These are phyloP conservation scores for Thera britannica DNA, from an alignment of 2,888 invertebrate species.

Conservation along the genomic window DNA sequence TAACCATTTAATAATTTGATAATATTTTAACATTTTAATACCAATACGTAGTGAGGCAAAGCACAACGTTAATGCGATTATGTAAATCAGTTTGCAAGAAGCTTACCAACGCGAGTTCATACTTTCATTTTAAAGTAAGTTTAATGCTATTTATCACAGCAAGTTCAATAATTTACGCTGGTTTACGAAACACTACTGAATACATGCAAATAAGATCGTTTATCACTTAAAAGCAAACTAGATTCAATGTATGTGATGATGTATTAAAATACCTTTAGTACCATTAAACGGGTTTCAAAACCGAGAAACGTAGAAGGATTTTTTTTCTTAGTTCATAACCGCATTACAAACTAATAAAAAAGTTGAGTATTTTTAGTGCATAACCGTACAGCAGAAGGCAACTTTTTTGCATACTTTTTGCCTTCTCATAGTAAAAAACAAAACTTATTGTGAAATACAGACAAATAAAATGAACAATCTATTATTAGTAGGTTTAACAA, in stretches of 20 bases:
- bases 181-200: constrained; percentile 13
- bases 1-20: not conserved
- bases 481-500: too few species aligned
- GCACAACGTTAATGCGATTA: constrained; percentile 38
- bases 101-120: constrained; percentile 37
- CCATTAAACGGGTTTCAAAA: too few species aligned
- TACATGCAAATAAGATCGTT: constrained; percentile 25
- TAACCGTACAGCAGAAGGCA: too few species aligned
- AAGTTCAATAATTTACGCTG: constrained; percentile 28
- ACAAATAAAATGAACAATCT: too few species aligned
- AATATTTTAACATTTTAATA: constrained; percentile 2
- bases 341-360: too few species aligned
- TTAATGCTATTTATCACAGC: constrained; percentile 28
- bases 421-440: too few species aligned
- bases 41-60: constrained; percentile 26
- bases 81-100: constrained; percentile 42
- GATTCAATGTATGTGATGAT: not conserved
- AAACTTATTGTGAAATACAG: too few species aligned
- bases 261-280: too few species aligned
- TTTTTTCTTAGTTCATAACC: too few species aligned
- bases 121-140: constrained; percentile 32
- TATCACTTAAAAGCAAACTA: constrained; percentile 9
- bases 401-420: too few species aligned
- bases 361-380: too few species aligned
- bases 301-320: too few species aligned